phyloP scores from a whole-genome alignment of 2,113 vertebrate species.

The Ascaphus truei region DNA sequence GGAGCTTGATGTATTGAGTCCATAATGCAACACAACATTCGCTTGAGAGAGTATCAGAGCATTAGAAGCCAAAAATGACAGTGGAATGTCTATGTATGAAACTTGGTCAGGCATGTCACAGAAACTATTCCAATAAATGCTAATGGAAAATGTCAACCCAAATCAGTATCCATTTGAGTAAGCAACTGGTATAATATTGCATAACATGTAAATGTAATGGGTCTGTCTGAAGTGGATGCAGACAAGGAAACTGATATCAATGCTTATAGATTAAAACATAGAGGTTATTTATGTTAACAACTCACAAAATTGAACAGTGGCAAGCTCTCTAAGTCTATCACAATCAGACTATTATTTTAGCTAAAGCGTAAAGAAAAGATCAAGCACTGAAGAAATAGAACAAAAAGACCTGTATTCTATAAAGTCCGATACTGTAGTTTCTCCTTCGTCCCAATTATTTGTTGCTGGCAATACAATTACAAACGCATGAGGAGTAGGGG shows the following conservation, averaged over 20 bases:
- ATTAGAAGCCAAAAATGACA: neutral
- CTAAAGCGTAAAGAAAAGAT: too few relatives aligned
- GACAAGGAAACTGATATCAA: neutral
- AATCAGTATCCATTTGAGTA: neutral
- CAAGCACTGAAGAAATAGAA: too few relatives aligned
- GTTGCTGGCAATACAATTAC: too few relatives aligned
- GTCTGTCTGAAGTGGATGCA: neutral
- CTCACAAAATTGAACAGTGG: too few relatives aligned
- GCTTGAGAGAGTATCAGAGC: neutral
- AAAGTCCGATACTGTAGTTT: too few relatives aligned
- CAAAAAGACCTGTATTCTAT: too few relatives aligned
- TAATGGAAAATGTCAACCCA: constrained; percentile 1
- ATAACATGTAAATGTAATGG: neutral
- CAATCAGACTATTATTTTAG: too few relatives aligned
- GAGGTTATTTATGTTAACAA: too few relatives aligned
- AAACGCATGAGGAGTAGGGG: too few relatives aligned
- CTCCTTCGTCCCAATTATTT: too few relatives aligned
- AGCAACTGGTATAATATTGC: neutral
- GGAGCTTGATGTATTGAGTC: neutral
- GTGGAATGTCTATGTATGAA: neutral
- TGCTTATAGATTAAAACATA: neutral
- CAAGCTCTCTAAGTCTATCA: too few relatives aligned
- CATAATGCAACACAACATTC: neutral
- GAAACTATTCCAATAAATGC: neutral
- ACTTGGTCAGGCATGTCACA: neutral